Percentiles rank a stretch among this genome's conserved stretches.
Conservation (phyloP, 2,888 invertebrate species). For the Parnassius mnemosyne region DNA sequence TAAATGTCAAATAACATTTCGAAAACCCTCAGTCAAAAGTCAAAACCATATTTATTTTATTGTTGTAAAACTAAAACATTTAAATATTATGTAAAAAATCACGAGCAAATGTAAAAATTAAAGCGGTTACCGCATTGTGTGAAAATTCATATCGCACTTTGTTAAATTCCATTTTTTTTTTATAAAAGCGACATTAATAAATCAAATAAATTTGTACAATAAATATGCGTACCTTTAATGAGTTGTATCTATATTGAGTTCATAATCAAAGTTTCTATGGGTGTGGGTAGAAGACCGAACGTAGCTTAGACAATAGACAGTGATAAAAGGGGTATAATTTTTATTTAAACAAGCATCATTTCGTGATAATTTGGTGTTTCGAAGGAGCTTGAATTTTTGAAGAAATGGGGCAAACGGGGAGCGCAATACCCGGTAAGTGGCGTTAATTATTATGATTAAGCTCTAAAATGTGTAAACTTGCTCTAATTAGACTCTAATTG, state of each 20-base stretch:
- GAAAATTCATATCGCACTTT: constrained; percentile 29
- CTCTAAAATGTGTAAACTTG: constrained; percentile 36
- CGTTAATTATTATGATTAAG: constrained; percentile 35
- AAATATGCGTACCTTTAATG: constrained; percentile 35
- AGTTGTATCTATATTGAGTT: constrained; percentile 25
- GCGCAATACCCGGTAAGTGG: constrained; percentile 69
- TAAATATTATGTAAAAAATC: constrained; percentile 37
- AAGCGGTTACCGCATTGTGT: constrained; percentile 23
- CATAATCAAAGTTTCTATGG: constrained; percentile 48
- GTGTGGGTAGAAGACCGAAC: constrained; percentile 38
- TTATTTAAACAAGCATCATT: constrained; percentile 40
- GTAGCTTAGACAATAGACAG: constrained; percentile 30
- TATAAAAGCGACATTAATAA: constrained; percentile 11
- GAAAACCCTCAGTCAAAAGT: neutral
- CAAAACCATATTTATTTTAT: constrained; percentile 9
- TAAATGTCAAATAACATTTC: constrained; percentile 13
- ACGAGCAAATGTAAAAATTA: constrained; percentile 37
- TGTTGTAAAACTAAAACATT: constrained; percentile 5
- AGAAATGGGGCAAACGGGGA: constrained; percentile 70
- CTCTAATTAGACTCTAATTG: constrained; percentile 52
- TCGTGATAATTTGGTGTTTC: constrained; percentile 35
- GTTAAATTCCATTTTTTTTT: constrained; percentile 37
- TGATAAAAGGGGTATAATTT: constrained; percentile 38
- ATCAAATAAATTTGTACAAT: constrained; percentile 25
- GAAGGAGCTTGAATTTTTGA: constrained; percentile 29